phyloP scores from a whole-genome alignment of 2,888 invertebrate species.

The Hyalella azteca region DNA sequence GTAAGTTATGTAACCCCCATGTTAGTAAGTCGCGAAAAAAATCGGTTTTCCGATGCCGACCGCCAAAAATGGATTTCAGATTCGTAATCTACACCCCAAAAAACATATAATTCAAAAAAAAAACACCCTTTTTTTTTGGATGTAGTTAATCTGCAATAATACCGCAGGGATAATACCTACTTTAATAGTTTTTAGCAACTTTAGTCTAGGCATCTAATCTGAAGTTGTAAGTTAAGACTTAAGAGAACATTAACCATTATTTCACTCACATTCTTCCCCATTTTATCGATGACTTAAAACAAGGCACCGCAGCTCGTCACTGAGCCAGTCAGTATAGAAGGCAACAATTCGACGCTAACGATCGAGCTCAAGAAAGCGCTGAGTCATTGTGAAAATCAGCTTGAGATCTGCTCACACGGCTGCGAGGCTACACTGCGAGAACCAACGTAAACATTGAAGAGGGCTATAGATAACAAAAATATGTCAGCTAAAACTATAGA shows the following conservation, averaged over 20 bases:
- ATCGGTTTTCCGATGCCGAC: too few species aligned
- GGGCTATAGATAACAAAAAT: not conserved
- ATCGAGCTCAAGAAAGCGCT: not conserved
- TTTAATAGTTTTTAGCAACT: not conserved
- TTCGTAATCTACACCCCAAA: not conserved
- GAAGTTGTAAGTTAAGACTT: too few species aligned
- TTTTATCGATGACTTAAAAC: not conserved
- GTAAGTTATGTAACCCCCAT: too few species aligned
- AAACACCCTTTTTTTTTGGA: not conserved
- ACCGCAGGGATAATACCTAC: not conserved
- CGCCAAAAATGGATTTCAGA: too few species aligned
- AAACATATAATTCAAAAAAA: not conserved
- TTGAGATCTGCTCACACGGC: not conserved
- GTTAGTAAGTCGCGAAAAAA: too few species aligned
- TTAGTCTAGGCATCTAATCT: not conserved
- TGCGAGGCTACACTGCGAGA: not conserved
- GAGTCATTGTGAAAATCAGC: conserved; percentile 1
- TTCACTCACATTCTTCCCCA: conserved; percentile 14
- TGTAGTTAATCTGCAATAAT: not conserved
- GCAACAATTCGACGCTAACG: conserved; percentile 10
- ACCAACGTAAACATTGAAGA: not conserved
- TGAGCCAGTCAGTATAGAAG: too few species aligned
- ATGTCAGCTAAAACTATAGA: too few species aligned
- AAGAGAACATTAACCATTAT: too few species aligned
- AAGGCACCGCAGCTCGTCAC: not conserved